phyloP scores from a whole-genome alignment of 2,113 vertebrate genomes.

The Mixornis gularis region DNA sequence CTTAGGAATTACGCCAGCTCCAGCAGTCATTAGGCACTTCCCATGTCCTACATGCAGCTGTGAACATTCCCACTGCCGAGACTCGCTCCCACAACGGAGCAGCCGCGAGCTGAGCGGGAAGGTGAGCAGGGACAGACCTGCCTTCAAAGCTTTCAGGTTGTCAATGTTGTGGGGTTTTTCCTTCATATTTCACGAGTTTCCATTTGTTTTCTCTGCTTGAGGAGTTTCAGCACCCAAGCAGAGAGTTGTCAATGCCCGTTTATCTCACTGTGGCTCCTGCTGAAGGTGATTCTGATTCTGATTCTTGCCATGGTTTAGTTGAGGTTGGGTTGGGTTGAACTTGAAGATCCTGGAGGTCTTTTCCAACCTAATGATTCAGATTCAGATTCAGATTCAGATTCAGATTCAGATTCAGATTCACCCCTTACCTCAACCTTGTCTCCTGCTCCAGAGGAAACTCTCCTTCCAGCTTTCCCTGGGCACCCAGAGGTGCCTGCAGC shows the following conservation, averaged over 20 bases:
- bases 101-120: neutral
- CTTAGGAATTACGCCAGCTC: slow-evolving; percentile 42
- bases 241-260: fast-evolving
- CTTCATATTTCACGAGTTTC: neutral
- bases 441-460: neutral
- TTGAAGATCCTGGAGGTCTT: no score
- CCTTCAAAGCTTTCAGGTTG: neutral
- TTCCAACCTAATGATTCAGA: no score
- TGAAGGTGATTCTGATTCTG: neutral
- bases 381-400: no score
- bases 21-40: slow-evolving; percentile 30
- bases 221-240: neutral
- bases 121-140: slow-evolving; percentile 2
- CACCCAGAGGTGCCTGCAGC: neutral
- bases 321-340: no score
- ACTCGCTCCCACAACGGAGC: neutral
- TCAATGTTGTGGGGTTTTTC: fast-evolving
- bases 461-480: neutral
- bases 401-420: neutral
- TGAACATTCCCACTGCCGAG: neutral
- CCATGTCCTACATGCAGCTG: slow-evolving; percentile 36
- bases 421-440: neutral
- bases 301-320: no score
- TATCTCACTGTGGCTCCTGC: no score
- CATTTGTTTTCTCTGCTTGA: neutral